These are phyloP conservation scores for Aspidiotus destructor DNA, from an alignment of 2,888 invertebrate species.

Conservation along the genomic window DNA sequence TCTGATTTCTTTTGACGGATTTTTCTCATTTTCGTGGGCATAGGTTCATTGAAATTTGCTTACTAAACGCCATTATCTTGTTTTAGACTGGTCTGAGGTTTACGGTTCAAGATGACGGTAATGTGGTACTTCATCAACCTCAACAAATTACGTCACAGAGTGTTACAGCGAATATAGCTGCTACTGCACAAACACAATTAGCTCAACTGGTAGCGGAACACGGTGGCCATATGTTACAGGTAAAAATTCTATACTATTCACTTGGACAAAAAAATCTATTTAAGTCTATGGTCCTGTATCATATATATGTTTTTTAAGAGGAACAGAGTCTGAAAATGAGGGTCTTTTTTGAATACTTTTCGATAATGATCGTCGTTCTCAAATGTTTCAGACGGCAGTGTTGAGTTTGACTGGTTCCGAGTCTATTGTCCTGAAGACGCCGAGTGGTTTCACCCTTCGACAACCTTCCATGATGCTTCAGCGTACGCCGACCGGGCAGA, in stretches of 20 bases:
- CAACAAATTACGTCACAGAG: slow-evolving; percentile 34
- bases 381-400: slow-evolving; percentile 38
- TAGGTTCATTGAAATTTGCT: too few species aligned
- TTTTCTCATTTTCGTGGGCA: too few species aligned
- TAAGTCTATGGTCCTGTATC: too few species aligned
- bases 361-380: slow-evolving; percentile 6
- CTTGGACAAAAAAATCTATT: too few species aligned
- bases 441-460: slow-evolving; percentile 33
- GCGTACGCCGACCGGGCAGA: slow-evolving; percentile 27
- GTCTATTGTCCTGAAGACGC: slow-evolving; percentile 38
- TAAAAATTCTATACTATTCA: slow-evolving; percentile 24
- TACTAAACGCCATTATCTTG: neutral
- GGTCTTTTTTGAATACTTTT: neutral
- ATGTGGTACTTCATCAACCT: slow-evolving; percentile 53
- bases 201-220: slow-evolving; percentile 39
- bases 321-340: too few species aligned
- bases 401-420: slow-evolving; percentile 38
- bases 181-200: slow-evolving; percentile 39
- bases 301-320: too few species aligned
- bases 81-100: slow-evolving; percentile 45
- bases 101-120: slow-evolving; percentile 58
- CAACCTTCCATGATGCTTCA: slow-evolving; percentile 36
- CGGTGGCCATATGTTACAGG: slow-evolving; percentile 39
- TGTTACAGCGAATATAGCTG: slow-evolving; percentile 39
- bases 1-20: too few species aligned